Evolutionary conservation across 2,888 invertebrate genomes (phyloP), one percentile per base, ranked within the genome.

Genomic region (Brachypalpus laphriformis): DNA sequence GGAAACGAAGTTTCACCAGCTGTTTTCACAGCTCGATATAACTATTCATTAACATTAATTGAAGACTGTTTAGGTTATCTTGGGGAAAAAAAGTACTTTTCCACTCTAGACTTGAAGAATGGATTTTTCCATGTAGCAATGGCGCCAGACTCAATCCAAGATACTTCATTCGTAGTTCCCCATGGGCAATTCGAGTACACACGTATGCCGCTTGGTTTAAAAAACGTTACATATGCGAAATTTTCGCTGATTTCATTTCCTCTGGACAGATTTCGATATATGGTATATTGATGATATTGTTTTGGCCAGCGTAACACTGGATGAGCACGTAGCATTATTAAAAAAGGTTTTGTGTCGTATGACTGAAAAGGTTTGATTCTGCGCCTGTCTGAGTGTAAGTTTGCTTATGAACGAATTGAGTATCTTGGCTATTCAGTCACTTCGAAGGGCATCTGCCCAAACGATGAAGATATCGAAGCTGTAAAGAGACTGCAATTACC

Each of bases 11-110:
- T 51, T 14, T 40, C 25, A 37, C 49, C 51, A 51, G 49, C 34
- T 65, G n/a, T 11, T 65, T 49, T 66, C 37, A 37, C 37, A 37
- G 37, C 37, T 11, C n/a, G 37, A 37, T n/a, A 37, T 5, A 37
- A 37, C 5, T 37, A 37, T 37, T n/a, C n/a, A 3, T n/a, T 37
- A n/a, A n/a, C 37, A 0, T 5, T 37, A 3, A 37, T 37, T 5
- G 37, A 37, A n/a, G 37, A 37, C n/a, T 37, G 37, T 37, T 37
- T n/a, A 37, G 37, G 37, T n/a, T 37, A 37, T n/a, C n/a, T 37
- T n/a, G 37, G 37, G n/a, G n/a, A 4, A 37, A 37, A 37, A 37
- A 37, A n/a, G 3, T 37, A 37, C 5, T 37, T 37, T 4, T 37
- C 37, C n/a, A 37, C 37, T 3, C n/a, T 37, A 37, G 34, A 37